Evolutionary conservation across 2,888 invertebrate species (phyloP).

Genomic region (Druceiella hillmani): DNA sequence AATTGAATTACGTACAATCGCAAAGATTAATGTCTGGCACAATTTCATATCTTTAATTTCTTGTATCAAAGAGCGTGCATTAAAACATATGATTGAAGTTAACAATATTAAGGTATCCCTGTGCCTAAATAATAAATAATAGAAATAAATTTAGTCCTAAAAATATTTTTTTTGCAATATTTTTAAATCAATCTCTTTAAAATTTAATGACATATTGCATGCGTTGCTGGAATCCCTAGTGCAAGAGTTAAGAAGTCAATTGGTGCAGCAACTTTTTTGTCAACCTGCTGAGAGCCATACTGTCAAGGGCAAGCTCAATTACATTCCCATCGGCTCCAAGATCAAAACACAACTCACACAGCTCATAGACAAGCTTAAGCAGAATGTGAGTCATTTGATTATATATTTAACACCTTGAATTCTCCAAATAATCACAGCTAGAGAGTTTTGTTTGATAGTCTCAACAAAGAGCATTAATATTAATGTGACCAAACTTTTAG

Average conservation of each 20-base stretch:
- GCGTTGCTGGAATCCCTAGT: constrained; percentile 79
- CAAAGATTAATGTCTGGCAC: not conserved
- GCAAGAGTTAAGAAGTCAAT: constrained; percentile 70
- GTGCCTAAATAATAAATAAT: too few species aligned
- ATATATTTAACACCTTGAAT: too few species aligned
- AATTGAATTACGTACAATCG: too few species aligned
- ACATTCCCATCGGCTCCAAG: constrained; percentile 84
- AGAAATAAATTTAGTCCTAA: not conserved
- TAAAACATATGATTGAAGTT: too few species aligned
- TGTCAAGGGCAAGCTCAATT: constrained; percentile 67
- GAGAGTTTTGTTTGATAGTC: too few species aligned
- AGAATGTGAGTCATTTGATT: constrained; percentile 54
- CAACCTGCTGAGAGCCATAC: constrained; percentile 44
- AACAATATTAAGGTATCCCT: too few species aligned
- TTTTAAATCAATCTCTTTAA: constrained; percentile 81
- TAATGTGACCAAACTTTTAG: too few species aligned
- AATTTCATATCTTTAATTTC: too few species aligned
- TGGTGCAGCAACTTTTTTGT: constrained; percentile 63
- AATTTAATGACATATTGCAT: constrained; percentile 90
- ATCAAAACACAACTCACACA: constrained; percentile 79
- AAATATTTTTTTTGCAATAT: constrained; percentile 18
- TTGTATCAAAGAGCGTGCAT: too few species aligned
- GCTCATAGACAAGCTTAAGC: constrained; percentile 80
- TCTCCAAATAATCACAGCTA: too few species aligned
- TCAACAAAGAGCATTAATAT: too few species aligned